phyloP scores from a whole-genome alignment of 2,113 vertebrate genomes.

The Tenebrosternarchus preto region DNA sequence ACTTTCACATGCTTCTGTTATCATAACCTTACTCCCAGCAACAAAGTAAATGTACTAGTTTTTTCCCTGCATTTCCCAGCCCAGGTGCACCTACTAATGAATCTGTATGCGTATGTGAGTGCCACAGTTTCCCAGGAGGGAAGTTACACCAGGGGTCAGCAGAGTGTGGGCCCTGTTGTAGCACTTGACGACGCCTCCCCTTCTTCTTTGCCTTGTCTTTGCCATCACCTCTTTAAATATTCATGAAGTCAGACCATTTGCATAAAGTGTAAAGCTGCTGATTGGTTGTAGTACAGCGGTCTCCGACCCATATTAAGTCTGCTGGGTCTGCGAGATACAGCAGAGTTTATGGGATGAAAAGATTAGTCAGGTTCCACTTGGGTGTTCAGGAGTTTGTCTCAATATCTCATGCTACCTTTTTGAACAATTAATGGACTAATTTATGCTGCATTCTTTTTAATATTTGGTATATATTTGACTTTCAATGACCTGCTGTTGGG shows the following conservation, averaged over 20 bases:
- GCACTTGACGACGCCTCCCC: constrained; percentile 37
- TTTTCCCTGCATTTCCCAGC: background rate
- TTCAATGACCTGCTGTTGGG: no score
- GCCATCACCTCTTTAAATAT: constrained; percentile 75
- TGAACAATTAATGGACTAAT: no score
- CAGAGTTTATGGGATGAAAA: constrained; percentile 44
- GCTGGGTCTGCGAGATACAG: constrained; percentile 67
- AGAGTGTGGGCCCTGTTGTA: background rate
- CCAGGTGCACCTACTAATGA: background rate
- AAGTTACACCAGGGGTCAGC: constrained; percentile 14
- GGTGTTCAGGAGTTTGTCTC: background rate
- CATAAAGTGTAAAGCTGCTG: constrained; percentile 73
- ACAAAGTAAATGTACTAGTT: background rate
- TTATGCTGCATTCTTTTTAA: no score
- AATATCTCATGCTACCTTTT: no score
- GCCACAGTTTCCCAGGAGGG: constrained; percentile 5
- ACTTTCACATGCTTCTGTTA: background rate
- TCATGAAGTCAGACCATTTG: constrained; percentile 71
- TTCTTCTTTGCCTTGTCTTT: constrained; percentile 68
- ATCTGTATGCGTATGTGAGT: constrained; percentile 21
- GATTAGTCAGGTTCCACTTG: background rate
- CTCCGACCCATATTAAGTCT: constrained; percentile 66
- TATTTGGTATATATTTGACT: background rate
- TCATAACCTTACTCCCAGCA: background rate
- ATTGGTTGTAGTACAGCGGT: constrained; percentile 73